Base-by-base conservation (phyloP, 2,797 vertebrate genomes). In the Alfaro cultratus region DNA sequence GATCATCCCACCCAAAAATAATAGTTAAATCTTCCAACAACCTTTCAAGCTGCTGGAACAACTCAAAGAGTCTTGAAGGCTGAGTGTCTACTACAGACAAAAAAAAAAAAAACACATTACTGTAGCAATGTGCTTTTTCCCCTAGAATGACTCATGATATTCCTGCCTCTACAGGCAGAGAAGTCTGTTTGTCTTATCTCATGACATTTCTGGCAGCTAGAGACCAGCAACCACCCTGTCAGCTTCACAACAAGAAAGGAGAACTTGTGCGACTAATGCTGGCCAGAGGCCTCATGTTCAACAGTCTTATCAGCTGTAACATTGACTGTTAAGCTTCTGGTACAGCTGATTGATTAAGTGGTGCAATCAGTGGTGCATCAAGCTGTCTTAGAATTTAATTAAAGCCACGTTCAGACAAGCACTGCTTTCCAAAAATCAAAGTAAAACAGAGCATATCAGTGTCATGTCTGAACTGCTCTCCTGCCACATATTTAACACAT, bases 251-350 rank as follows among this genome's bases (percentile, higher is more conserved):
- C 46, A 4, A 79, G 73, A 47, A 23, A 55, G 45, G 5, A 64
- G 75, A 74, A 78, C 71, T 74, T 68, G 79, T 74, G 80, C 15
- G 53, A 76, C 81, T 71, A 0, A 41, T 53, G 77, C 51, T 10
- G 78, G 78, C 82, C 75, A 39, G 34, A 74, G 80, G 81, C 73
- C 77, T 16, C 39, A 12, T 80, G 75, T 82, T 87, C 36, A 4
- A 78, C 81, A 80, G n/a, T 76, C 78, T 86, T 86, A 89, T 91
- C 91, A 85, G 60, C 76, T 62, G 77, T 3, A 45, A 45, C 18
- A 4, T 57, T 43, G 73, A 36, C 76, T 81, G 51, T 73, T 77
- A 75, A 47, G 83, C 78, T 76, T 41, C 36, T 60, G 53, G 74
- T 31, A 15, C 53, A 57, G 41, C 53, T 62, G 53, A 75, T 75